Evolutionary conservation across 2,888 invertebrate genomes (phyloP), one percentile per base, ranked within the genome.

Genomic region (Frankliniella fusca): DNA sequence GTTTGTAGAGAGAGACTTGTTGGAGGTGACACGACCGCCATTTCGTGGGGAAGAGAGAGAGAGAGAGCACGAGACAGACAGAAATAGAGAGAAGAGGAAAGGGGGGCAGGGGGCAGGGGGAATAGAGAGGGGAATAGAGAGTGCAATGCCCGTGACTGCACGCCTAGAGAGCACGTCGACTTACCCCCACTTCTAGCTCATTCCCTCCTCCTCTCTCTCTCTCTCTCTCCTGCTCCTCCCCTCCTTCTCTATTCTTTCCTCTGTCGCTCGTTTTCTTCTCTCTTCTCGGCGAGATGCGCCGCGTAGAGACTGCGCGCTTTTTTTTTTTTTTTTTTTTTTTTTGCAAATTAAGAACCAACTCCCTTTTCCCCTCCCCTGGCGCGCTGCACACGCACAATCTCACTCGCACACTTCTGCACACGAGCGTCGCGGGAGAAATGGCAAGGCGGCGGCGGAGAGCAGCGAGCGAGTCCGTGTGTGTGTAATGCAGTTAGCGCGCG

Each of bases 91-190:
- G 50, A 50, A 12, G 54, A 20, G 61, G 61, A 61, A 54, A 61
- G 20, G 18, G n/a, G 61, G 61, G 61, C 12, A n/a, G 70, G 23
- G 70, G 23, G 70, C 20, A n/a, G 20, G 20, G 65, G 20, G 65
- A n/a, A n/a, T n/a, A 9, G n/a, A 9, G 65, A 9, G 65, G 65
- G 11, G 65, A 23, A 15, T 15, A 11, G 11, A 12, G 27, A 76
- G 70, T 76, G 70, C 70, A 76, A 27, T 76, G 70, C 70, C 70
- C 70, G 27, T 76, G 70, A 76, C 70, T 27, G 70, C 27, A 23
- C 70, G 70, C n/a, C 27, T 23, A 12, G 70, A 27, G 10, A 54
- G 54, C 54, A 54, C 54, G 54, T 18, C 54, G 38, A 38, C 38
- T 38, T 38, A 38, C 38, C 38, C 38, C 38, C 38, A 38, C 38